These are phyloP conservation scores for Ceratotherium simum DNA, from an alignment of 2,113 vertebrate species.

Conservation along the genomic window DNA sequence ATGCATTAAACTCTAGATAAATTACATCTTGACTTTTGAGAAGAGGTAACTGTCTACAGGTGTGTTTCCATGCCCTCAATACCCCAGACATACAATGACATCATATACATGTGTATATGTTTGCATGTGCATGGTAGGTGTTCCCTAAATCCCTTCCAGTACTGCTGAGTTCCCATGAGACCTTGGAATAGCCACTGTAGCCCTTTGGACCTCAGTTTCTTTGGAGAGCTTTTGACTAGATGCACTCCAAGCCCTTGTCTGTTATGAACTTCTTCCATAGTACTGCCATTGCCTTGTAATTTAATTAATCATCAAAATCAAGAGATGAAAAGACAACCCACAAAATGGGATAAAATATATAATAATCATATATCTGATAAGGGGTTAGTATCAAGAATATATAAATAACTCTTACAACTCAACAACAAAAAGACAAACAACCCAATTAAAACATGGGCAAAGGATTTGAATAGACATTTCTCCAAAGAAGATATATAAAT, in stretches of 20 bases:
- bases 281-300: not conserved
- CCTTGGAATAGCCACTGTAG: not conserved
- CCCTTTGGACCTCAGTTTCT: not conserved
- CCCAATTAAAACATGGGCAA: not conserved
- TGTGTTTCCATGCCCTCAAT: not conserved
- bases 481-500: not conserved
- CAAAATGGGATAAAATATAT: not conserved
- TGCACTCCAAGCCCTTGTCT: not conserved
- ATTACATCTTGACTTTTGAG: not conserved
- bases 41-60: not conserved
- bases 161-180: not conserved
- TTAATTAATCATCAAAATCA: not conserved
- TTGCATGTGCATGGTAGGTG: not conserved
- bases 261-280: not conserved
- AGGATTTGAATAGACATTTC: not conserved
- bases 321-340: not conserved
- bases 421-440: not conserved
- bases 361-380: not conserved
- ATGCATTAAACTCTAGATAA: not conserved
- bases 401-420: not conserved
- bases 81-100: not conserved
- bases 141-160: too few relatives aligned
- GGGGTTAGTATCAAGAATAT: not conserved
- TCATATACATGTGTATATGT: not conserved
- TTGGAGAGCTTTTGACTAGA: not conserved